Evolutionary conservation across 2,888 invertebrate species (phyloP).

Genomic region (Heliconius ethilla): DNA sequence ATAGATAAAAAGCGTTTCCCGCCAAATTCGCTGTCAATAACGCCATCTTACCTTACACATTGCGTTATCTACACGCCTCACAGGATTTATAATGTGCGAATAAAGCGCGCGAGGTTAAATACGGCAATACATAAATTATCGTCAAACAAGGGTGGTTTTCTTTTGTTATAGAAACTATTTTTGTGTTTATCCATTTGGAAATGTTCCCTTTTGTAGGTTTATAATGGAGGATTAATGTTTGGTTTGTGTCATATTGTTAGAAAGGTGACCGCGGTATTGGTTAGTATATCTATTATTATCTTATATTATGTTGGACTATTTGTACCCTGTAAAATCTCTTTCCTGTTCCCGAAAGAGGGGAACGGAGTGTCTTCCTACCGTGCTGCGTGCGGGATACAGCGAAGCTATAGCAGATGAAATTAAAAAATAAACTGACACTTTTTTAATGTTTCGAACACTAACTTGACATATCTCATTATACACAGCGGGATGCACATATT

Average conservation of each 20-base stretch:
- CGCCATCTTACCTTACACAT: conserved; percentile 69
- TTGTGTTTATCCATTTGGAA: conserved; percentile 73
- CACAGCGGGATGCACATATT: conserved; percentile 18
- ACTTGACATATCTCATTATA: conserved; percentile 9
- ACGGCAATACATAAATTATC: conserved; percentile 80
- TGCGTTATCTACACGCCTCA: conserved; percentile 71
- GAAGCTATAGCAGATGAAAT: neutral
- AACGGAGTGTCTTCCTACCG: neutral
- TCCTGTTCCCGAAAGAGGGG: neutral
- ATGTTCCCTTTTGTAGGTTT: conserved; percentile 52
- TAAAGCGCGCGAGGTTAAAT: conserved; percentile 75
- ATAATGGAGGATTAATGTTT: conserved; percentile 34
- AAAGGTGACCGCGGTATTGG: conserved; percentile 23
- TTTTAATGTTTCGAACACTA: neutral
- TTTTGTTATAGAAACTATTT: conserved; percentile 71
- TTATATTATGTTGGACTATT: too few species aligned
- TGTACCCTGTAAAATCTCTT: too few species aligned
- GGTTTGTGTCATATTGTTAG: conserved; percentile 2
- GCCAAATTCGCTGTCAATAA: conserved; percentile 69
- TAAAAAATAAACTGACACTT: too few species aligned
- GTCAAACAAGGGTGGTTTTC: conserved; percentile 57
- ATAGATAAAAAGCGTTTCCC: conserved; percentile 51
- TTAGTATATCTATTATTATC: neutral
- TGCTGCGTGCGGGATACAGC: neutral
- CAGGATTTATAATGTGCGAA: conserved; percentile 80